phyloP scores from a whole-genome alignment of 2,113 vertebrate species.

The Hymenochirus boettgeri region DNA sequence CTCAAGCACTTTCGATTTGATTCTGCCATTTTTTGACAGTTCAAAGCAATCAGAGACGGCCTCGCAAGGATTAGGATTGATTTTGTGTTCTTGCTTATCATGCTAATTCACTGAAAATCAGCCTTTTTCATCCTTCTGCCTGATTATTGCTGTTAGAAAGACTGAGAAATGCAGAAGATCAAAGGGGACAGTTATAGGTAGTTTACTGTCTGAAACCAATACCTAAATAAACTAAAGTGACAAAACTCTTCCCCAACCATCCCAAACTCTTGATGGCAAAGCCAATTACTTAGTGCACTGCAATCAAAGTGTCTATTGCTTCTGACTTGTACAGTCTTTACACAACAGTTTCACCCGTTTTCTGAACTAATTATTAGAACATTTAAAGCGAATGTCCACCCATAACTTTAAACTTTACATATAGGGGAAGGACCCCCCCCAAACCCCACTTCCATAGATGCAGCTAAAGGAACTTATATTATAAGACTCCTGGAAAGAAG shows the following conservation, averaged over 20 bases:
- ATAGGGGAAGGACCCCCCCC: no score
- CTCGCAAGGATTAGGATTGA: slow-evolving; percentile 99
- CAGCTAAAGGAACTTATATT: no score
- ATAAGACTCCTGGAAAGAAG: no score
- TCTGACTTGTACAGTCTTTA: background rate
- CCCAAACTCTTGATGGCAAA: slow-evolving; percentile 28
- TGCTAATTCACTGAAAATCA: slow-evolving; percentile 99
- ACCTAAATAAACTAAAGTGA: slow-evolving; percentile 55
- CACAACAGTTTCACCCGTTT: no score
- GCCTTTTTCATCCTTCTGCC: slow-evolving; percentile 97
- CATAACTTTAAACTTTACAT: no score
- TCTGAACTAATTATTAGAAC: no score
- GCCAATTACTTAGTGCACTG: background rate
- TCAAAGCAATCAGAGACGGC: slow-evolving; percentile 99
- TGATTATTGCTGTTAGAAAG: slow-evolving; percentile 97
- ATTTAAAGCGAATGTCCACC: no score
- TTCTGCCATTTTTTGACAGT: slow-evolving; percentile 99
- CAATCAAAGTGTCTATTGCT: background rate
- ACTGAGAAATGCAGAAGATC: slow-evolving; percentile 88
- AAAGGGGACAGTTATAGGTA: slow-evolving; percentile 74
- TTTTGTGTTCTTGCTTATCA: slow-evolving; percentile 99
- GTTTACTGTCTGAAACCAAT: slow-evolving; percentile 67
- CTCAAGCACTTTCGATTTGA: slow-evolving; percentile 99
- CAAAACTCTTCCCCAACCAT: slow-evolving; percentile 48
- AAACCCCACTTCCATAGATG: no score